Evolutionary conservation across 2,888 invertebrate species (phyloP).

Genomic region (Tiliacea citrago): DNA sequence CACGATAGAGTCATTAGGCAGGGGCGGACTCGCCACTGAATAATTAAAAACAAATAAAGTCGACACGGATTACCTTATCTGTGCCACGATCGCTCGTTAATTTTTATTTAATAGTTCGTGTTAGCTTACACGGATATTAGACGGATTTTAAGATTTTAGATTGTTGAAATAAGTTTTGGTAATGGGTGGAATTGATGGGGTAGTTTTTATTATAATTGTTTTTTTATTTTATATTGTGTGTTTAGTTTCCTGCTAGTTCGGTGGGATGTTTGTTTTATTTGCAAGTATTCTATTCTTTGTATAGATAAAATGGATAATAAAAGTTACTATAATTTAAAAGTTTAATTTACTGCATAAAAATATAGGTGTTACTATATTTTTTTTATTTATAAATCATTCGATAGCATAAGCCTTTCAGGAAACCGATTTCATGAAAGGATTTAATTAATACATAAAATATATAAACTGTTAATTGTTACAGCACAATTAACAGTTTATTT

Average conservation of each 20-base stretch:
- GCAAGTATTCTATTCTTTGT: not conserved
- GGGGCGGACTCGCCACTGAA: constrained; percentile 86
- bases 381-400: not conserved
- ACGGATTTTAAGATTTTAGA: constrained; percentile 70
- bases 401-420: not conserved
- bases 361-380: not conserved
- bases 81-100: constrained; percentile 81
- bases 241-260: not conserved
- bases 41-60: constrained; percentile 90
- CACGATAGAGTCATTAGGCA: constrained; percentile 89
- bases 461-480: too few species aligned
- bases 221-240: not conserved
- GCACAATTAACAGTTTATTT: not conserved
- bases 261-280: not conserved
- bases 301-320: not conserved
- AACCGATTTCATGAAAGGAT: too few species aligned
- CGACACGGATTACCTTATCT: constrained; percentile 89
- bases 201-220: not conserved
- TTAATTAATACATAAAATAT: too few species aligned
- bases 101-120: constrained; percentile 83
- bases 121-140: constrained; percentile 74
- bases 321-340: not conserved
- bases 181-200: constrained; percentile 45
- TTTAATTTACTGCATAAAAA: not conserved
- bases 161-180: constrained; percentile 46